These are phyloP conservation scores for Phenacoccus solenopsis DNA, from an alignment of 1,140 invertebrate species.

Conservation along the genomic window DNA sequence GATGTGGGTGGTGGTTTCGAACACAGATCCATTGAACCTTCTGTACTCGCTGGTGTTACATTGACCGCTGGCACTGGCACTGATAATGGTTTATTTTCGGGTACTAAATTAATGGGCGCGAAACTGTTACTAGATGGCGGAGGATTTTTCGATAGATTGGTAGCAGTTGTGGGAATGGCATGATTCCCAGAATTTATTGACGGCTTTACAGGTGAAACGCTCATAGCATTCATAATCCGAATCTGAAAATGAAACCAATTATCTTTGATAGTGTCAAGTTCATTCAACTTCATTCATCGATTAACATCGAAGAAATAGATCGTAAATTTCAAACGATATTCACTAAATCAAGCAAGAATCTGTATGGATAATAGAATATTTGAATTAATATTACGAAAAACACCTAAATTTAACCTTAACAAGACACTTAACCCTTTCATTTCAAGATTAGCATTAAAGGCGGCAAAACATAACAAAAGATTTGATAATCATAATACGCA, in stretches of 20 bases:
- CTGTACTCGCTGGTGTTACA: neutral
- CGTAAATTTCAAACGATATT: too few species aligned
- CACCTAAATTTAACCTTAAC: neutral
- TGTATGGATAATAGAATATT: too few species aligned
- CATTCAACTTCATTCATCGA: too few species aligned
- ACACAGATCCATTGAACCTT: neutral
- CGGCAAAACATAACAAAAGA: constrained; percentile 1
- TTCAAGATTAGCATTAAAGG: neutral
- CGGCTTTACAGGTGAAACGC: neutral
- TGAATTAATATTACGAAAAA: too few species aligned
- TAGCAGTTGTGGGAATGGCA: neutral
- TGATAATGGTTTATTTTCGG: neutral
- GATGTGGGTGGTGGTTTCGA: neutral
- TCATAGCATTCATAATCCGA: constrained; percentile 11
- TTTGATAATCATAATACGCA: too few species aligned
- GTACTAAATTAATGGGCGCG: neutral
- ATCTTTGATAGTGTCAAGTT: too few species aligned
- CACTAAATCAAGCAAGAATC: too few species aligned
- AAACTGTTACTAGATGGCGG: neutral
- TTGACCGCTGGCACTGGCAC: neutral
- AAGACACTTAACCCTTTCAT: neutral
- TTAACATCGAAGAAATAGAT: too few species aligned
- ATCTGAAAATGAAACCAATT: neutral
- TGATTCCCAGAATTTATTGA: neutral
- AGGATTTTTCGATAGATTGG: neutral